A percentile compares a stretch with the other conserved stretches of the same genome.
phyloP scores from a whole-genome alignment of 2,888 invertebrate genomes.

The Neria commutata region DNA sequence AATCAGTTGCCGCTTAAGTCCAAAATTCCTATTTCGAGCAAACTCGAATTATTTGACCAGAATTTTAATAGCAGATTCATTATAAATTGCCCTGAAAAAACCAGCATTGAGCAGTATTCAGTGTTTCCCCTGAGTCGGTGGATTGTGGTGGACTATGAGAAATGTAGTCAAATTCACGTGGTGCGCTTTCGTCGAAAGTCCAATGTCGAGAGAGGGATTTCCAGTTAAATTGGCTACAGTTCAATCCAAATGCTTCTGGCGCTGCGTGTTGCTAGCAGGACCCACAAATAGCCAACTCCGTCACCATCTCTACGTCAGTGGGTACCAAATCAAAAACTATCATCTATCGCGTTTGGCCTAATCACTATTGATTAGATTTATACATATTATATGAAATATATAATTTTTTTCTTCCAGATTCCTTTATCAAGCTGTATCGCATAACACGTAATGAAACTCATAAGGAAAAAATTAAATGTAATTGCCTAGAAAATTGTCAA shows the following conservation, averaged over 20 bases:
- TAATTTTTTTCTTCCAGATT: conserved; percentile 21
- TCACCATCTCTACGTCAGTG: too few relatives aligned
- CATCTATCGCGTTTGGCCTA: too few relatives aligned
- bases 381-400: background rate
- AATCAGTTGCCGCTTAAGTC: background rate
- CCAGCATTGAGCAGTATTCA: background rate
- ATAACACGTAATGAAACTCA: conserved; percentile 22
- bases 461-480: conserved; percentile 34
- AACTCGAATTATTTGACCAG: background rate
- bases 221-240: too few relatives aligned
- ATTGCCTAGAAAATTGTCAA: conserved; percentile 54
- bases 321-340: too few relatives aligned
- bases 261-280: too few relatives aligned
- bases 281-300: too few relatives aligned
- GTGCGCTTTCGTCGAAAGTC: too few relatives aligned
- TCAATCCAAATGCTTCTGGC: too few relatives aligned
- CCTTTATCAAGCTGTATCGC: conserved; percentile 37
- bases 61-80: background rate
- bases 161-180: too few relatives aligned
- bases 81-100: background rate
- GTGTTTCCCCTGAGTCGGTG: too few relatives aligned
- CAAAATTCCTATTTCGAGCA: background rate
- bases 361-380: background rate
- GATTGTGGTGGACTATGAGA: too few relatives aligned
- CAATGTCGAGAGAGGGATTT: too few relatives aligned